Conservation (phyloP, 2,797 vertebrate genomes). For the Alauda arvensis region DNA sequence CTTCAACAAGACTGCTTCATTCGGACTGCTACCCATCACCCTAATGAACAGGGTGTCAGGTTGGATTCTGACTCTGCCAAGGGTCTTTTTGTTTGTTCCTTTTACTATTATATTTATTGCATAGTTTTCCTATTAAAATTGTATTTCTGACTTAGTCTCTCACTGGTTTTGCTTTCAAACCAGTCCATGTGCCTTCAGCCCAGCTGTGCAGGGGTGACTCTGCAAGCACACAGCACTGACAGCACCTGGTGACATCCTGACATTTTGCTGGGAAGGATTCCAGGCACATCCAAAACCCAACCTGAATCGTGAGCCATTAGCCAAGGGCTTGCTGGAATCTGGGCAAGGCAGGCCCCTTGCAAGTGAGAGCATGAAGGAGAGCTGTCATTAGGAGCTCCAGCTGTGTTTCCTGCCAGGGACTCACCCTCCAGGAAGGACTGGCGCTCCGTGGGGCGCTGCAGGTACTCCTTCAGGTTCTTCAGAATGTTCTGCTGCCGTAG, state of each 20-base stretch:
- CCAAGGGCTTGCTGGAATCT: neutral
- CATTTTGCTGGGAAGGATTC: neutral
- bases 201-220: neutral
- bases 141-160: too few species aligned
- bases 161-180: too few species aligned
- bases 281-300: neutral
- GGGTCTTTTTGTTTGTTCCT: too few species aligned
- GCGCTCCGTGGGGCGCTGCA: slow-evolving; percentile 81
- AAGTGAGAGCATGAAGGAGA: neutral
- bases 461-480: slow-evolving; percentile 87
- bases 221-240: neutral
- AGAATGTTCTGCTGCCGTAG: slow-evolving; percentile 93
- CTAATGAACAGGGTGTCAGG: too few species aligned
- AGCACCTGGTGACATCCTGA: neutral
- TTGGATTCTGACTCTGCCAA: too few species aligned
- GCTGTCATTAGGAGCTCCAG: neutral
- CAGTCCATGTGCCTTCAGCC: neutral
- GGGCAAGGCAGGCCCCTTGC: neutral
- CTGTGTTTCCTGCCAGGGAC: neutral
- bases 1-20: too few species aligned
- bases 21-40: too few species aligned
- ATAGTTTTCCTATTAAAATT: too few species aligned
- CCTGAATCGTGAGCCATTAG: neutral
- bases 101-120: too few species aligned
- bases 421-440: slow-evolving; percentile 89